Evolutionary conservation across 2,113 vertebrate genomes (phyloP).

Genomic region (Urocynchramus pylzowi): DNA sequence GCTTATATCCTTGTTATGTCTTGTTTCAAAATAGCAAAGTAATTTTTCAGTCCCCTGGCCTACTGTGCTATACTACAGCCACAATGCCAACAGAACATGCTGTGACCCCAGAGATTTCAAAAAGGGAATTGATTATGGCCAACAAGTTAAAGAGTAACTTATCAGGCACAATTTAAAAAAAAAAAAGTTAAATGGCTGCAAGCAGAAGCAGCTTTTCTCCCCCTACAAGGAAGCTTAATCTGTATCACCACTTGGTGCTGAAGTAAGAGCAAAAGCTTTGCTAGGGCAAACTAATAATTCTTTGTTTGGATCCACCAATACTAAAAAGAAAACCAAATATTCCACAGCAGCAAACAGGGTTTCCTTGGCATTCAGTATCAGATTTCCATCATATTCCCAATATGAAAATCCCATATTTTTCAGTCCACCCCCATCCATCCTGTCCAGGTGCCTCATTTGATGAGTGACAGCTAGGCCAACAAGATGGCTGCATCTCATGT

Average conservation of each 20-base stretch:
- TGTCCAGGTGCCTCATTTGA: background rate
- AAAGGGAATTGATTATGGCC: background rate
- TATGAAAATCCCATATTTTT: rapidly evolving
- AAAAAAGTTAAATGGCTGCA: background rate
- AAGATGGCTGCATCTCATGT: background rate
- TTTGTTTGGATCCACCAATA: background rate
- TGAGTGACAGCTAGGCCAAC: background rate
- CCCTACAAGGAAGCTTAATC: background rate
- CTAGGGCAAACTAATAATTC: background rate
- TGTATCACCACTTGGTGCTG: background rate
- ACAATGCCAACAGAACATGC: background rate
- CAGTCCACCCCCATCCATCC: background rate
- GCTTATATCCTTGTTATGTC: background rate
- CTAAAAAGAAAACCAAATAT: background rate
- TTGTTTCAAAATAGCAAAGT: background rate
- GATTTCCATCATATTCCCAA: background rate
- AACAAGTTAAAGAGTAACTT: background rate
- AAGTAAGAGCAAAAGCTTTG: background rate
- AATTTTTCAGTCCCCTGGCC: background rate
- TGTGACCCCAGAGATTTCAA: background rate
- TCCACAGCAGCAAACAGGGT: background rate
- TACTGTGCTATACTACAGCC: background rate
- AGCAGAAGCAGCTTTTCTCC: background rate
- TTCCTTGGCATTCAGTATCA: background rate
- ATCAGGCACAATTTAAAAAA: background rate